Conservation (phyloP, 2,797 vertebrate species). For the Selene dorsalis region DNA sequence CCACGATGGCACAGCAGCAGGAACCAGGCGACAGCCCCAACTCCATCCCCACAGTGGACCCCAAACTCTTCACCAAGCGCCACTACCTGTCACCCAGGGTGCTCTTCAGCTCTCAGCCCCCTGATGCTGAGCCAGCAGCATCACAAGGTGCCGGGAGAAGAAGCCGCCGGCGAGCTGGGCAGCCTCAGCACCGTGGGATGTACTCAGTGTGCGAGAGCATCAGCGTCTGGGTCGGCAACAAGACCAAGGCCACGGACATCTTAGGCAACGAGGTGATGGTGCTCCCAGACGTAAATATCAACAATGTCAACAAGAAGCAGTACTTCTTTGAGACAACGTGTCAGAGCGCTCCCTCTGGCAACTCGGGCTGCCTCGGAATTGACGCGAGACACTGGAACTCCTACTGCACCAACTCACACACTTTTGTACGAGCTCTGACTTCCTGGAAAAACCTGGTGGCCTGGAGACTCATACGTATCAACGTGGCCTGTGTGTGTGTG, state of each 20-base stretch:
- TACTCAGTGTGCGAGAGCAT: conserved; percentile 97
- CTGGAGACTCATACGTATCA: conserved; percentile 96
- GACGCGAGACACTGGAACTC: conserved; percentile 98
- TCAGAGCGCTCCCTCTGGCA: conserved; percentile 82
- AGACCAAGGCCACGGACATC: conserved; percentile 96
- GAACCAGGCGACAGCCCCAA: conserved; percentile 40
- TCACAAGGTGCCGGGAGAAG: conserved; percentile 67
- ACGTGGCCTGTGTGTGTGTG: conserved; percentile 97
- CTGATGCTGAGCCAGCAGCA: conserved; percentile 78
- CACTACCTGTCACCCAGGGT: conserved; percentile 91
- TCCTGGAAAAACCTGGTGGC: conserved; percentile 92
- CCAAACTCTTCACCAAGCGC: conserved; percentile 90
- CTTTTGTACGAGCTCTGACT: conserved; percentile 96
- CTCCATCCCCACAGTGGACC: conserved; percentile 86
- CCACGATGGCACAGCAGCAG: conserved; percentile 63
- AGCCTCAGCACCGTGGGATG: conserved; percentile 90
- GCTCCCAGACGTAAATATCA: conserved; percentile 93
- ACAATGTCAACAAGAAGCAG: conserved; percentile 95
- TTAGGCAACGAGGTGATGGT: conserved; percentile 95
- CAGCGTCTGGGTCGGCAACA: conserved; percentile 96
- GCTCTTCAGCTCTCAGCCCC: conserved; percentile 91
- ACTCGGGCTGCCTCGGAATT: conserved; percentile 92
- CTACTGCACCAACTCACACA: conserved; percentile 97
- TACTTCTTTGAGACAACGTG: conserved; percentile 99
- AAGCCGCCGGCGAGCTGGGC: conserved; percentile 83